These are phyloP conservation scores for Dysdera silvatica DNA, from an alignment of 1,140 invertebrate species.

Conservation along the genomic window DNA sequence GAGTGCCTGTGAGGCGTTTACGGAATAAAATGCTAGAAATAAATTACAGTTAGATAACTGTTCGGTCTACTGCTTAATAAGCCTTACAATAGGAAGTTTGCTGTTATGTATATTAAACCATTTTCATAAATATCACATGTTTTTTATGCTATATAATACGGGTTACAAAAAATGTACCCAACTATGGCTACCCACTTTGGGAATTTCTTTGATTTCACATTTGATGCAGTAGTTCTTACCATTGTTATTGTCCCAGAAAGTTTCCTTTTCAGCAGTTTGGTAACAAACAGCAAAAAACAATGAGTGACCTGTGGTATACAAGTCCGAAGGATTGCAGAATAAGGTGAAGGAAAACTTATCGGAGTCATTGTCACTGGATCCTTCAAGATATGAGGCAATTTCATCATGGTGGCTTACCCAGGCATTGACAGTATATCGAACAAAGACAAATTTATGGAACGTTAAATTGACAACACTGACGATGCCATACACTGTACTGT, in stretches of 20 bases:
- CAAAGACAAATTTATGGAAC: slow-evolving; percentile 79
- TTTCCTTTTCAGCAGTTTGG: slow-evolving; percentile 57
- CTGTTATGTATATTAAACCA: no score
- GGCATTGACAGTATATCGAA: slow-evolving; percentile 74
- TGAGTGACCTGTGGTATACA: slow-evolving; percentile 52
- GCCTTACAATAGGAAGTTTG: no score
- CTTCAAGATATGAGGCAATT: slow-evolving; percentile 64
- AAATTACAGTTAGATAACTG: no score
- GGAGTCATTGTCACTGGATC: slow-evolving; percentile 84
- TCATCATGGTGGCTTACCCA: slow-evolving; percentile 79
- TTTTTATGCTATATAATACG: no score
- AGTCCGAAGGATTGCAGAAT: slow-evolving; percentile 27
- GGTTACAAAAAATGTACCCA: slow-evolving; percentile 28
- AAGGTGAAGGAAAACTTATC: slow-evolving; percentile 64
- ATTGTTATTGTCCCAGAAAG: slow-evolving; percentile 85
- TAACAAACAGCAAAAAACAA: slow-evolving; percentile 77
- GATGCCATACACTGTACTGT: slow-evolving; percentile 33
- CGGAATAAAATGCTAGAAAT: no score
- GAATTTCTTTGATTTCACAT: slow-evolving; percentile 19
- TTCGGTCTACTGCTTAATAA: no score
- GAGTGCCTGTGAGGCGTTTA: no score
- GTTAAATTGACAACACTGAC: slow-evolving; percentile 58
- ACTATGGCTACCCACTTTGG: slow-evolving; percentile 11
- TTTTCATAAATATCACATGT: no score
- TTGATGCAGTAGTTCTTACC: slow-evolving; percentile 61